Conservation (phyloP, 2,113 vertebrate species). For the Gavia stellata region DNA sequence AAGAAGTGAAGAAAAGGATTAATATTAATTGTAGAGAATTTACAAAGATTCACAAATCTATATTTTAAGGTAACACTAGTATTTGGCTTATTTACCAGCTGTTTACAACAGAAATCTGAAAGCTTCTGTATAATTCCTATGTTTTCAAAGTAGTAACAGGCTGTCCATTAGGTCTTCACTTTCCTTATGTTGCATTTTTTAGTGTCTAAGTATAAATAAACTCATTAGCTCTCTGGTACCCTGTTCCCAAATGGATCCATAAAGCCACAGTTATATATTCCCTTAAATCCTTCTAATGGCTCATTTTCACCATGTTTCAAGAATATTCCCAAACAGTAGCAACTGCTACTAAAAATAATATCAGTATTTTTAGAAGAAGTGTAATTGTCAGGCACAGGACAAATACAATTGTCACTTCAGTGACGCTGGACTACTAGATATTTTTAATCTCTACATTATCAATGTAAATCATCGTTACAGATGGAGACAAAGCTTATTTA, state of each 20-base stretch:
- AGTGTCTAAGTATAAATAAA: background rate
- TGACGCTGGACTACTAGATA: background rate
- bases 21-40: background rate
- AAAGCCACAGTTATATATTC: background rate
- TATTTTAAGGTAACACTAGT: background rate
- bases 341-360: background rate
- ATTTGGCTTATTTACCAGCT: background rate
- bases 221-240: background rate
- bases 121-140: background rate
- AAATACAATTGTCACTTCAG: background rate
- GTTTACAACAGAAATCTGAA: background rate
- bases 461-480: background rate
- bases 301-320: background rate
- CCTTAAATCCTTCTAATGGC: background rate
- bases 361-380: background rate
- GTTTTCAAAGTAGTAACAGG: background rate
- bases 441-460: background rate
- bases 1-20: background rate
- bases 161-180: background rate
- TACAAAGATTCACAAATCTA: background rate
- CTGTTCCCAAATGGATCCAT: background rate
- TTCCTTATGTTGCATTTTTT: background rate
- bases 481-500: background rate
- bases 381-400: background rate
- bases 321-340: background rate